Conservation (phyloP, 2,113 vertebrate species). For the Nesoenas mayeri region DNA sequence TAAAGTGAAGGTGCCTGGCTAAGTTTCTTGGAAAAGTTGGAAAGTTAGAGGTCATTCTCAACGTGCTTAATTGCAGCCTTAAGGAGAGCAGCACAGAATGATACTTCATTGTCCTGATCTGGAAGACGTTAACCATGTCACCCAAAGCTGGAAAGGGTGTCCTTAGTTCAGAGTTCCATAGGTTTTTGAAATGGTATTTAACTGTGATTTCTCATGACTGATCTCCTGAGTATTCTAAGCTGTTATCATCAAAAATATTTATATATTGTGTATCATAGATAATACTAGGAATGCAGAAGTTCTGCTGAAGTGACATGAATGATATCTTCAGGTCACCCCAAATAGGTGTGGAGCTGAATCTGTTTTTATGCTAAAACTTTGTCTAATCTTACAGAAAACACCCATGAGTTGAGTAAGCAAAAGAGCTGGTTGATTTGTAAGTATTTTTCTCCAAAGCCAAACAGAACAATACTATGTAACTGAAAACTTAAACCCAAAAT, state of each 20-base stretch:
- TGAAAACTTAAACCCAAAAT: neutral
- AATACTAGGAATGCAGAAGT: neutral
- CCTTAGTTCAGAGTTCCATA: neutral
- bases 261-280: neutral
- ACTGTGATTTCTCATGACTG: neutral
- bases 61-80: neutral
- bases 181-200: neutral
- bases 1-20: neutral
- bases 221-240: neutral
- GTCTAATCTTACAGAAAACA: neutral
- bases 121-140: neutral
- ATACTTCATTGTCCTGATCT: neutral
- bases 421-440: neutral
- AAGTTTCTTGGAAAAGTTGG: neutral
- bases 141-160: neutral
- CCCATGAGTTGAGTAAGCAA: neutral
- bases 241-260: neutral
- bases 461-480: neutral
- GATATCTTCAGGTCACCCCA: neutral
- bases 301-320: neutral
- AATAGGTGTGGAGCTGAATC: neutral
- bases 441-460: neutral
- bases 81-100: neutral
- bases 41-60: neutral
- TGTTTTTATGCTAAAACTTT: neutral